Percentiles rank a stretch among this genome's conserved stretches.
phyloP scores from a whole-genome alignment of 2,113 vertebrate species.

The Dipodomys merriami region DNA sequence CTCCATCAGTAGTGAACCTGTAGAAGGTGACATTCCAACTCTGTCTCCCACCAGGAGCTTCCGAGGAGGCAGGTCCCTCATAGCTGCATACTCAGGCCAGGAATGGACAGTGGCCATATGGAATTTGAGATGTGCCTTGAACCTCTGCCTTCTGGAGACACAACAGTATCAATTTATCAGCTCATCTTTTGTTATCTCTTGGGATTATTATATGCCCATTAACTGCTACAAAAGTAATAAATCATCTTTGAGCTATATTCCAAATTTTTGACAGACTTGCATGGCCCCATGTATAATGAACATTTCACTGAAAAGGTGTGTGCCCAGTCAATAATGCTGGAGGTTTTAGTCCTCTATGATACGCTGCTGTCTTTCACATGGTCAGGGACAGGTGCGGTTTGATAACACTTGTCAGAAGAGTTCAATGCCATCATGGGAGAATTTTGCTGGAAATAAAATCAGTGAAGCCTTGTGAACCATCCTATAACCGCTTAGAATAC shows the following conservation, averaged over 20 bases:
- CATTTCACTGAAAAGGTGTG: constrained; percentile 34
- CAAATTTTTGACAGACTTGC: constrained; percentile 78
- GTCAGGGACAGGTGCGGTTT: background rate
- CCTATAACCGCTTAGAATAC: constrained; percentile 92
- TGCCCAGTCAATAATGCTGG: background rate
- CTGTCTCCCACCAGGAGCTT: background rate
- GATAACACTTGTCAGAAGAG: background rate
- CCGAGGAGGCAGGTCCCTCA: background rate
- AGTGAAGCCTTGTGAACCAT: constrained; percentile 91
- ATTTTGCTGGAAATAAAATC: constrained; percentile 91
- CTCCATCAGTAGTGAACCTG: background rate
- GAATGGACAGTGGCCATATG: background rate
- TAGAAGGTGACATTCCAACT: background rate
- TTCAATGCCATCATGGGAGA: constrained; percentile 57
- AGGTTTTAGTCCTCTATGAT: background rate
- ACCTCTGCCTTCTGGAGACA: background rate
- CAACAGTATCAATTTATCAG: constrained; percentile 87
- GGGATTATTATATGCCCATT: constrained; percentile 94
- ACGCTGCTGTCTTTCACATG: background rate
- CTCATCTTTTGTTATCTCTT: constrained; percentile 93
- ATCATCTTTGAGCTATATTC: constrained; percentile 78
- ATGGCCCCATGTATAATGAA: constrained; percentile 89
- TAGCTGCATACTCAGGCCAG: too few species aligned
- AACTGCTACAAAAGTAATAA: constrained; percentile 87
- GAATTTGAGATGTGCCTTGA: background rate